phyloP scores from a whole-genome alignment of 2,113 vertebrate species.

The Proteles cristata region DNA sequence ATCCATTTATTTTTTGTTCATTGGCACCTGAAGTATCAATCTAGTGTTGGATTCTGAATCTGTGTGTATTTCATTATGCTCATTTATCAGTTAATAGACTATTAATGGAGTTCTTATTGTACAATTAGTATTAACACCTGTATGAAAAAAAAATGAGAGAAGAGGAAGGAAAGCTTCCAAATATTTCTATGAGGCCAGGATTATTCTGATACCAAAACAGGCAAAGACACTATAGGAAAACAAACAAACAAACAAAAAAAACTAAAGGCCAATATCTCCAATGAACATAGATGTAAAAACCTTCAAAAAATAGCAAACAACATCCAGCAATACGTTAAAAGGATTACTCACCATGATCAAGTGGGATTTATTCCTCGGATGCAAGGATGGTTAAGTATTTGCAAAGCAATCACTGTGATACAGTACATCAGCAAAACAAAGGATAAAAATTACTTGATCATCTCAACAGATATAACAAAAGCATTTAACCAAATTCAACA shows the following conservation, averaged over 20 bases:
- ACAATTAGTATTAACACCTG: not conserved
- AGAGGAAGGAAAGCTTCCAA: not conserved
- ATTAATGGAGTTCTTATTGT: not conserved
- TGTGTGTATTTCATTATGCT: not conserved
- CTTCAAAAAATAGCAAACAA: not conserved
- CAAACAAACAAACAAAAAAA: not conserved
- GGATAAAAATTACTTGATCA: not conserved
- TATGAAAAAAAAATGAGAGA: not conserved
- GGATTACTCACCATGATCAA: not conserved
- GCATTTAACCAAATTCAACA: not conserved
- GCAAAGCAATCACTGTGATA: not conserved
- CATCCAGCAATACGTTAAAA: not conserved
- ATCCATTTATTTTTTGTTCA: not conserved
- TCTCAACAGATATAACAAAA: not conserved
- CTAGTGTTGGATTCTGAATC: constrained; percentile 24
- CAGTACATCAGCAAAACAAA: not conserved
- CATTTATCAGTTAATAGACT: constrained; percentile 18
- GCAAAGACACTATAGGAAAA: not conserved
- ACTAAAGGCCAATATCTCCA: not conserved
- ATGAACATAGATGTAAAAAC: not conserved
- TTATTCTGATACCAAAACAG: not conserved
- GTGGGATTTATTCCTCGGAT: not conserved
- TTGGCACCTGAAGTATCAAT: not conserved
- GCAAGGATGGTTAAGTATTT: not conserved
- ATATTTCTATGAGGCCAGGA: not conserved